A percentile compares a stretch with the other conserved stretches of the same genome.
Evolutionary conservation across 1,140 invertebrate species (phyloP).

Genomic region (Drosophila mauritiana): DNA sequence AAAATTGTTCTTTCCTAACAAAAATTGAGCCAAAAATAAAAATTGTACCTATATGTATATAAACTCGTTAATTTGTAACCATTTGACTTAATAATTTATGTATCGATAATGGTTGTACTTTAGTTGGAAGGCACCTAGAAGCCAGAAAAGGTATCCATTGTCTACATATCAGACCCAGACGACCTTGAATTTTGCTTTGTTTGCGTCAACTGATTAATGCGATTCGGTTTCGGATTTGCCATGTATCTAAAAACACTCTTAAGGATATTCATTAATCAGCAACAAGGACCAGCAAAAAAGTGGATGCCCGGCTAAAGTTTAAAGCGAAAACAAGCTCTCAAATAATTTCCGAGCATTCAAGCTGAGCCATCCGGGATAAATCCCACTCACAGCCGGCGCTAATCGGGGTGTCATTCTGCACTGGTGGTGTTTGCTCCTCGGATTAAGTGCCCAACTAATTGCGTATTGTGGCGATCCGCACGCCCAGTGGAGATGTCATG

Average conservation of each 20-base stretch:
- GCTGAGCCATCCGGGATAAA: constrained; percentile 16
- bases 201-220: background rate
- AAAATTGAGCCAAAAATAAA: too few species aligned
- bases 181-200: background rate
- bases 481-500: constrained; percentile 43
- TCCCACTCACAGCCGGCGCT: constrained; percentile 12
- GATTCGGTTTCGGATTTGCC: background rate
- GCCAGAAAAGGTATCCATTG: background rate
- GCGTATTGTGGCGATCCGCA: constrained; percentile 39
- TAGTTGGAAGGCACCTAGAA: background rate
- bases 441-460: constrained; percentile 63
- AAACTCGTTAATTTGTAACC: too few species aligned
- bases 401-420: constrained; percentile 38
- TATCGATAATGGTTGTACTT: background rate
- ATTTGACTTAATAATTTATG: too few species aligned
- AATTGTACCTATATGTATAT: too few species aligned
- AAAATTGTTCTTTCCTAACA: too few species aligned
- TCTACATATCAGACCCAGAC: background rate
- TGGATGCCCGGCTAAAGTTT: constrained; percentile 4
- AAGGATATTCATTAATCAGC: constrained; percentile 21
- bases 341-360: constrained; percentile 23
- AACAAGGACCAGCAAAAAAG: background rate
- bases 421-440: constrained; percentile 29
- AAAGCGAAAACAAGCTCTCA: constrained; percentile 22
- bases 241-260: constrained; percentile 1